Base-by-base conservation (phyloP, 2,797 vertebrate genomes). In the Hybognathus amarus region DNA sequence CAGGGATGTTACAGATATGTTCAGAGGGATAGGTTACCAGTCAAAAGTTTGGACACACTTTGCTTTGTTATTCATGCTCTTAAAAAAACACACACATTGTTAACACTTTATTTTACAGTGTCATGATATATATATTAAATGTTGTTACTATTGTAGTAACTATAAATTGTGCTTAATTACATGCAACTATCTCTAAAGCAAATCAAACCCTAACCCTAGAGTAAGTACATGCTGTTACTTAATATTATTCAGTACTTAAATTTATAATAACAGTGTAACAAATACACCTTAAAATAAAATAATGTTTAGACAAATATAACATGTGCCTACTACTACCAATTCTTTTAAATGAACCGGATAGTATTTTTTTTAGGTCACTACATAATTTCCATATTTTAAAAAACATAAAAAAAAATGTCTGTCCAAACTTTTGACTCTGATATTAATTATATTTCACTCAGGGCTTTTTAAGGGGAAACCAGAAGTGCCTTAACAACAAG, bases 11-110 rank as follows among this genome's bases (percentile, higher is more conserved):
- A 15, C 5, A 5, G 36, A 36, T 36, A 36, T 36, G 5, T 36
- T 36, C 36, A 36, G 36, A 36, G 36, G 36, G 36, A 36, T 36
- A 27, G 27, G 22, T 15, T 42, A 24, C 15, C 5, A 27, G 54
- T 20, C 74, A 59, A 59, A 76, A 6, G 52, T 76, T 76, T 24
- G 36, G 52, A 75, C 71, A 9, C 15, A 38, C 52, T 74, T 54
- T 4, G 54, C 24, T 15, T 54, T n/a, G 3, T 15, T 36, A 27
- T 71, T 20, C 42, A 33, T 50, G 24, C 42, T 68, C 54, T 42
- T 12, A n/a, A 38, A n/a, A 40, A 33, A 33, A 33, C 3, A 33
- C 2, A 33, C 3, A 27, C 2, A 4, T 54, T 0, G 45, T 15
- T 47, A 50, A 50, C 47, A 50, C 47, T 18, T 50, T 6, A 17